These are phyloP conservation scores for Harmothoe impar DNA, from an alignment of 2,888 invertebrate species.

Conservation along the genomic window DNA sequence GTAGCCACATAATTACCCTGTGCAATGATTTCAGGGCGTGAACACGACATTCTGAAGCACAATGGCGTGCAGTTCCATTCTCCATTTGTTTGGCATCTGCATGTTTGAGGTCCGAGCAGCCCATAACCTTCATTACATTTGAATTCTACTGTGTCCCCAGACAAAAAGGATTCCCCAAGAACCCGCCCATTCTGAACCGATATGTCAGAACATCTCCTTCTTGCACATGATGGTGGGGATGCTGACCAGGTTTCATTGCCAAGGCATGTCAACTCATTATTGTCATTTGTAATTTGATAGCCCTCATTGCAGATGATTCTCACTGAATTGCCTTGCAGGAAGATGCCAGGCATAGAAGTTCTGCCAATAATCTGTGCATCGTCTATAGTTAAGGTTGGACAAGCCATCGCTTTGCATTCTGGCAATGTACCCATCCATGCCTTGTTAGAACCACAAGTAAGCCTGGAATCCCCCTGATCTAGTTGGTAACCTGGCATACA, in stretches of 20 bases:
- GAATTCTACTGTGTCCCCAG: slow-evolving; percentile 19
- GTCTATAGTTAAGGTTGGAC: neutral
- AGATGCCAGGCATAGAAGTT: neutral
- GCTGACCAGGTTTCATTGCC: slow-evolving; percentile 49
- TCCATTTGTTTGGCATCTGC: slow-evolving; percentile 1
- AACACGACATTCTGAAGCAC: slow-evolving; percentile 66
- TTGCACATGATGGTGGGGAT: neutral
- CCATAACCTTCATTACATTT: slow-evolving; percentile 56
- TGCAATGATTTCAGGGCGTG: slow-evolving; percentile 56
- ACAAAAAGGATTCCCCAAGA: neutral
- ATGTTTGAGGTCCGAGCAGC: slow-evolving; percentile 6
- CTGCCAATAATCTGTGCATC: slow-evolving; percentile 7
- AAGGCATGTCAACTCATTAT: slow-evolving; percentile 1
- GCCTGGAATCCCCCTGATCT: slow-evolving; percentile 43
- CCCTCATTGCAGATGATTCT: slow-evolving; percentile 23
- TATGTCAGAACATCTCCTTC: slow-evolving; percentile 9
- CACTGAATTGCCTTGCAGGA: neutral
- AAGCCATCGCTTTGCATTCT: slow-evolving; percentile 39
- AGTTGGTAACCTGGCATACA: slow-evolving; percentile 53
- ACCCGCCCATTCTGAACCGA: slow-evolving; percentile 49
- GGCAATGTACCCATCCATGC: slow-evolving; percentile 55
- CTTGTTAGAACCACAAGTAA: slow-evolving; percentile 21
- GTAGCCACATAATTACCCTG: slow-evolving; percentile 43
- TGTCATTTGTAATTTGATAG: neutral
- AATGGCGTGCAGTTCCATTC: slow-evolving; percentile 55